A percentile compares a stretch with the other conserved stretches of the same genome.
Conservation (phyloP, 1,140 invertebrate genomes). For the Pentalonia nigronervosa region DNA sequence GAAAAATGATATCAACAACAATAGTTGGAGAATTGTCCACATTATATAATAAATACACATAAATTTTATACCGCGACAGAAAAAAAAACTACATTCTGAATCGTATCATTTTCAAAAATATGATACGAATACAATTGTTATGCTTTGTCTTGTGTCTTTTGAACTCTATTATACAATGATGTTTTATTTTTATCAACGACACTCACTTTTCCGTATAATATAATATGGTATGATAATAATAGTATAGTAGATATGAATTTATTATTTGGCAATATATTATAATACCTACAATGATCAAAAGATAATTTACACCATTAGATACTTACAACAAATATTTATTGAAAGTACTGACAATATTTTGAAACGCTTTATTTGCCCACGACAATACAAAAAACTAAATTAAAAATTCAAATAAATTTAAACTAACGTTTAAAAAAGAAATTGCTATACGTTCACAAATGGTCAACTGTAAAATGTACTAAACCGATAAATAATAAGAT, state of each 20-base stretch:
- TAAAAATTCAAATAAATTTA: neutral
- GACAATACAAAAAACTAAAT: neutral
- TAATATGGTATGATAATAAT: neutral
- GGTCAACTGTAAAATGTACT: neutral
- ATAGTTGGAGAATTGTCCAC: too few relatives aligned
- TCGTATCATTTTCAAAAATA: too few relatives aligned
- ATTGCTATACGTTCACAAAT: neutral
- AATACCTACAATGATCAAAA: neutral
- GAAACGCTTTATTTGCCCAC: neutral
- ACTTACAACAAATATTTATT: neutral
- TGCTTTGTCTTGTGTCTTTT: too few relatives aligned
- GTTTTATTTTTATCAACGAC: neutral
- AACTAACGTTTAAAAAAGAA: neutral
- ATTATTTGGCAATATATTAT: too few relatives aligned
- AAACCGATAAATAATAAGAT: neutral
- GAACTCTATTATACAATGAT: too few relatives aligned
- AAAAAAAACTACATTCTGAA: too few relatives aligned
- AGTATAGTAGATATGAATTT: too few relatives aligned
- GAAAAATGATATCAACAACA: too few relatives aligned
- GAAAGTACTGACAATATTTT: neutral
- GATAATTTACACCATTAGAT: neutral
- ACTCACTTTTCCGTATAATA: neutral
- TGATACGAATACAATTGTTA: neutral
- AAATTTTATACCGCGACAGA: too few relatives aligned
- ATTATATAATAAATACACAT: too few relatives aligned